Percentiles rank a stretch among this genome's conserved stretches.
Evolutionary conservation across 2,888 invertebrate species (phyloP).

Genomic region (Sesamia inferens): DNA sequence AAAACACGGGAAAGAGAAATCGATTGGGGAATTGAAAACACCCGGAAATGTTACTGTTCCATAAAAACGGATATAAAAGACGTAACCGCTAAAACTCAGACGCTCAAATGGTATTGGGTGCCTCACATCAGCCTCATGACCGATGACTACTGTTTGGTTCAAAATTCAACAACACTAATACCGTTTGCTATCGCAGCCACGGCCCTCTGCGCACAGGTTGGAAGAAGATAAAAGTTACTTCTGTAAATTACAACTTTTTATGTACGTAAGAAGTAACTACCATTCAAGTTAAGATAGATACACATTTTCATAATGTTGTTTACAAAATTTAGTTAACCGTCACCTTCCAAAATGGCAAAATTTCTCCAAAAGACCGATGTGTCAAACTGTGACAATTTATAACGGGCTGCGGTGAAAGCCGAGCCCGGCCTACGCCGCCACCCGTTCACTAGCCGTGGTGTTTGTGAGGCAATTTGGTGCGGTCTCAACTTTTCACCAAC

Average conservation of each 20-base stretch:
- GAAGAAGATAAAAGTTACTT: not conserved
- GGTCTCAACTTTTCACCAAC: slow-evolving; percentile 63
- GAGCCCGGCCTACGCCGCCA: not conserved
- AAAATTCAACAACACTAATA: not conserved
- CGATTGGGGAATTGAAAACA: not conserved
- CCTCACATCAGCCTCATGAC: not conserved
- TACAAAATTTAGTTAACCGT: not conserved
- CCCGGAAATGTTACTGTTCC: not conserved
- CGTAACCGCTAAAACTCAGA: not conserved
- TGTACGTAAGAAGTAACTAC: not conserved
- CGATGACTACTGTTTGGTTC: not conserved
- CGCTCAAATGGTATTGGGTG: not conserved
- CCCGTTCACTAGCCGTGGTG: slow-evolving; percentile 31
- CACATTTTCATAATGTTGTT: slow-evolving; percentile 14
- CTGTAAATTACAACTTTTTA: not conserved
- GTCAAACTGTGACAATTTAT: slow-evolving; percentile 18
- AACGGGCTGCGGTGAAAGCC: slow-evolving; percentile 12
- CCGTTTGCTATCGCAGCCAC: not conserved
- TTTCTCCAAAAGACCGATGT: slow-evolving; percentile 8
- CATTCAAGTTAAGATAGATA: not conserved
- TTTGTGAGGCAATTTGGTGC: slow-evolving; percentile 60
- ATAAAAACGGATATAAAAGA: not conserved
- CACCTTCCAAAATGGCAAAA: not conserved
- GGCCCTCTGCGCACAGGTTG: too few relatives aligned
- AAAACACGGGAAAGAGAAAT: too few relatives aligned